These are phyloP conservation scores for Lepidurus apus DNA, from an alignment of 1,140 invertebrate species.

Conservation along the genomic window DNA sequence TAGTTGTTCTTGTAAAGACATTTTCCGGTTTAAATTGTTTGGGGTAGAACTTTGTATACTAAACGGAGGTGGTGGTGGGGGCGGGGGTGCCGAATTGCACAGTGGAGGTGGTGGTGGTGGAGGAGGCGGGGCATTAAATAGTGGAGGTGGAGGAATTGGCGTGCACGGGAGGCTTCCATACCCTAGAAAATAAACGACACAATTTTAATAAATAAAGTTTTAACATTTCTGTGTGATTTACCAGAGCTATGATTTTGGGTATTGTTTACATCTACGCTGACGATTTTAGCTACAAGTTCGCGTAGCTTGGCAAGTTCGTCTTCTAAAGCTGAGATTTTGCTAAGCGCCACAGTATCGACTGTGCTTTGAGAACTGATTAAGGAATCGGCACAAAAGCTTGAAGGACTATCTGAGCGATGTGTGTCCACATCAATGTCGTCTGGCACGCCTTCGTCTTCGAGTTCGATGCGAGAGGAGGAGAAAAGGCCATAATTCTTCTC, in stretches of 20 bases:
- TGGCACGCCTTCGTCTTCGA: conserved; percentile 27
- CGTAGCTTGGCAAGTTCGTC: conserved; percentile 34
- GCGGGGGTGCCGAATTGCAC: conserved; percentile 26
- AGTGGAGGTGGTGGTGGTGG: conserved; percentile 34
- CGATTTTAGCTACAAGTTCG: conserved; percentile 34
- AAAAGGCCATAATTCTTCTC: conserved; percentile 8
- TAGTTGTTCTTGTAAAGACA: conserved; percentile 34
- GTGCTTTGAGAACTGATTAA: conserved; percentile 34
- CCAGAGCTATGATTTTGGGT: conserved; percentile 23
- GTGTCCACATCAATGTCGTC: conserved; percentile 27
- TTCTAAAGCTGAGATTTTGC: conserved; percentile 35
- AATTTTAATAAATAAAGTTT: neutral
- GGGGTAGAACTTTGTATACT: neutral
- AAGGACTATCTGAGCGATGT: conserved; percentile 24
- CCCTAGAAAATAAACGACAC: conserved; percentile 15
- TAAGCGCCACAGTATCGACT: conserved; percentile 33
- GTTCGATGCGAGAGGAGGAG: conserved; percentile 8
- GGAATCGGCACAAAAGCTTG: conserved; percentile 33
- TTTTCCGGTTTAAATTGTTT: conserved; percentile 27
- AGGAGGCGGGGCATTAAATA: conserved; percentile 28
- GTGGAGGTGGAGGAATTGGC: conserved; percentile 27
- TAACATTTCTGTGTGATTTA: conserved; percentile 27
- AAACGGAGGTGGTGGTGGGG: conserved; percentile 34
- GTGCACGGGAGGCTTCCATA: conserved; percentile 27
- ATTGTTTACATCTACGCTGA: conserved; percentile 16